These are phyloP conservation scores for Notolabrus celidotus DNA, from an alignment of 2,797 vertebrate genomes.

Conservation along the genomic window DNA sequence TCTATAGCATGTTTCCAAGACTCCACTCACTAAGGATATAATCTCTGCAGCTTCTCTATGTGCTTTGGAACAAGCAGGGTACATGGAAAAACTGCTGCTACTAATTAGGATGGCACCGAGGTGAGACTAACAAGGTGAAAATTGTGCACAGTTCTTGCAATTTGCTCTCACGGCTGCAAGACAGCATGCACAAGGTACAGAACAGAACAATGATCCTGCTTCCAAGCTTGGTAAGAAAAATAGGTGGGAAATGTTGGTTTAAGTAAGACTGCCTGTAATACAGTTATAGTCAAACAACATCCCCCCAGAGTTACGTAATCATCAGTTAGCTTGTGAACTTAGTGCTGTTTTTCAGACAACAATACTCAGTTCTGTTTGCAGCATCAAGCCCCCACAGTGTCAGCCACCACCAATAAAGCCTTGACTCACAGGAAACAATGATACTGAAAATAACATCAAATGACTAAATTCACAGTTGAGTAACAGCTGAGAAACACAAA, in stretches of 20 bases:
- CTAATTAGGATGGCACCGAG: constrained; percentile 9
- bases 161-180: neutral
- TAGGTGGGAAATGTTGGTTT: neutral
- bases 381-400: constrained; percentile 11
- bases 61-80: neutral
- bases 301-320: neutral
- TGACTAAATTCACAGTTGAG: neutral
- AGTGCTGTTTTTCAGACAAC: constrained; percentile 1
- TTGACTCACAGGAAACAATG: constrained; percentile 15
- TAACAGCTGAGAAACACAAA: neutral
- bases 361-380: constrained; percentile 22
- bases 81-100: neutral
- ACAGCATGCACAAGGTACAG: neutral
- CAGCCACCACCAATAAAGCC: constrained; percentile 33
- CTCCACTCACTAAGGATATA: too few relatives aligned
- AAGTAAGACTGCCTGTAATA: neutral
- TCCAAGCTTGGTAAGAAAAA: neutral
- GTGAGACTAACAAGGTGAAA: constrained; percentile 3
- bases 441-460: constrained; percentile 22
- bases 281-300: neutral
- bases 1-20: neutral
- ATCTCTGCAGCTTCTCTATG: too few relatives aligned
- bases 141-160: neutral
- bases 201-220: neutral
- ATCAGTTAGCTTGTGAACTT: constrained; percentile 5